phyloP scores from a whole-genome alignment of 2,797 vertebrate species.

The Telmatherina bonti region DNA sequence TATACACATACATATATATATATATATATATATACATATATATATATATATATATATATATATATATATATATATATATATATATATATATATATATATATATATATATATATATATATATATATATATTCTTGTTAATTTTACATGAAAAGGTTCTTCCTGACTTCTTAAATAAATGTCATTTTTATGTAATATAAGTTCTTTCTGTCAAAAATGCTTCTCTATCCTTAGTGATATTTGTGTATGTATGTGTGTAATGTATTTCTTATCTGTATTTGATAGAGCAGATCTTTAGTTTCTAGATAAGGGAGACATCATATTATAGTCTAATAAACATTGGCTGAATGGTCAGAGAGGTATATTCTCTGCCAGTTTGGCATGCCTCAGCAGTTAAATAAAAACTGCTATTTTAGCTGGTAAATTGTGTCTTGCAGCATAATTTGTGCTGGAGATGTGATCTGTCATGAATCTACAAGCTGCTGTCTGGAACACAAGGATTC shows the following conservation, averaged over 20 bases:
- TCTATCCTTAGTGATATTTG: no score
- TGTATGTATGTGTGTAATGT: neutral
- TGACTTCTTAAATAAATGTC: no score
- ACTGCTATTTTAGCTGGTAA: constrained; percentile 20
- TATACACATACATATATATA: no score
- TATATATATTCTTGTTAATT: neutral
- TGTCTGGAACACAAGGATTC: constrained; percentile 37
- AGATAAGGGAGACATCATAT: constrained; percentile 33
- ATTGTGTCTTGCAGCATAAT: constrained; percentile 39
- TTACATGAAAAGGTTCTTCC: neutral
- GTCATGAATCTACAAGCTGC: constrained; percentile 56
- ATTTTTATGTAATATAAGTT: no score
- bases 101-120: neutral
- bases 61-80: no score
- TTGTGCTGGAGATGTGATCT: constrained; percentile 34
- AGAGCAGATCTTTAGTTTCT: constrained; percentile 24
- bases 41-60: no score
- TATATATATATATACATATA: no score
- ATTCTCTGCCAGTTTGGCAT: constrained; percentile 36
- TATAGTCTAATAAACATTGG: constrained; percentile 41
- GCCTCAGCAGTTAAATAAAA: constrained; percentile 29
- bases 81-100: no score
- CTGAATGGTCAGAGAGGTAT: constrained; percentile 47
- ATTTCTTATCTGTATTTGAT: constrained; percentile 15
- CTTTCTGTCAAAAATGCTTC: no score